Evolutionary conservation across 2,113 vertebrate species (phyloP), one percentile per base, ranked within the genome.

Genomic region (Colistium nudipinnis): DNA sequence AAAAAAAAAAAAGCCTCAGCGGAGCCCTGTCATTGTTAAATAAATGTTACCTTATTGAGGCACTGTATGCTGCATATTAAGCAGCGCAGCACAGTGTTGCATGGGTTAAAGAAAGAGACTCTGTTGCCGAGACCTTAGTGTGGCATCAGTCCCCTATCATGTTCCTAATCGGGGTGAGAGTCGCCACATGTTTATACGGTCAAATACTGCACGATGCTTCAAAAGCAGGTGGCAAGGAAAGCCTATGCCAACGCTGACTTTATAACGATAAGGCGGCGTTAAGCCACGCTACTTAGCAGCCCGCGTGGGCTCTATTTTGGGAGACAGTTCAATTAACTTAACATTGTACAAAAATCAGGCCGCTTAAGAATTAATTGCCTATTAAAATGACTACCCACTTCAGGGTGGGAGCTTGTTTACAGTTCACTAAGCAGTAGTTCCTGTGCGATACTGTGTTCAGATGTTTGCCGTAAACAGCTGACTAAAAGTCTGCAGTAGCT

Each of bases 321-420:
- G 65, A 87, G 69, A 82, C 80, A 85, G 78, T 79, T 84, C 78
- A 88, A 88, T 90, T 91, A 85, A 84, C 63, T 65, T 84, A 78
- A 80, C 71, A 75, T 72, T 71, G 72, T 62, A 73, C 74, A 83
- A 71, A 82, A 88, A 85, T 82, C 67, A 83, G 79, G 72, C 75
- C 47, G 68, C 82, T 90, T 83, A 87, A 81, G 65, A 88, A 88
- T 90, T 77, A 90, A 90, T 89, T 88, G 85, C 74, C 47, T 84
- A 78, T 87, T 86, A 90, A 85, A 80, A 85, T 75, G 78, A 74
- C 84, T 77, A 60, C 69, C 77, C 75, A 82, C 87, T 84, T 83
- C 70, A 77, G 73, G 85, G 81, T 68, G 81, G 84, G 75, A 78
- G 64, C 71, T 67, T 85, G 81, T 89, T 88, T 89, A 82, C 77